Conservation (phyloP, 2,113 vertebrate species). For the Nematolebias whitei region DNA sequence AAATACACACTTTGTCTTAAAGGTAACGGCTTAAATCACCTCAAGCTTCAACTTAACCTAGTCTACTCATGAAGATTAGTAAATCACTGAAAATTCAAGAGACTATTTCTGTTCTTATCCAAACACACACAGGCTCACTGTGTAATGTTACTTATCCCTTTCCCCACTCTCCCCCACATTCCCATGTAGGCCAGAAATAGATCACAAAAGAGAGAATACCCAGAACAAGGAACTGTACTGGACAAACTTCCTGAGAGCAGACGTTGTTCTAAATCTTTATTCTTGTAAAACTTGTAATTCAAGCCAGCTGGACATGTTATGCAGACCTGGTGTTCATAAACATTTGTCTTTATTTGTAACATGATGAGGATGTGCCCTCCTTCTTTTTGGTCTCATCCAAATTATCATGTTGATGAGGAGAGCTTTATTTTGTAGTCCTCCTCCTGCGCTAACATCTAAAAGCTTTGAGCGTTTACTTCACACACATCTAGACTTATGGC, state of each 20-base stretch:
- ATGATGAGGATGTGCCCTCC: slow-evolving; percentile 27
- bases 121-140: slow-evolving; percentile 67
- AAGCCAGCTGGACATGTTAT: slow-evolving; percentile 37
- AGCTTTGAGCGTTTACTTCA: too few relatives aligned
- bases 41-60: slow-evolving; percentile 22
- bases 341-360: slow-evolving; percentile 49
- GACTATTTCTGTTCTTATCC: slow-evolving; percentile 73
- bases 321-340: slow-evolving; percentile 27
- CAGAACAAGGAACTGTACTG: slow-evolving; percentile 61
- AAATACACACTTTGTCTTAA: background rate
- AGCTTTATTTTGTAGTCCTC: too few relatives aligned
- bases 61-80: slow-evolving; percentile 35
- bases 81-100: slow-evolving; percentile 56
- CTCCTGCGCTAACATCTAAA: too few relatives aligned
- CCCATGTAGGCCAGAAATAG: slow-evolving; percentile 74
- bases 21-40: slow-evolving; percentile 6
- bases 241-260: slow-evolving; percentile 49
- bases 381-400: too few relatives aligned
- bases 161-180: slow-evolving; percentile 67
- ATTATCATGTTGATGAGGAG: too few relatives aligned
- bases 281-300: slow-evolving; percentile 49
- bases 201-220: slow-evolving; percentile 65
- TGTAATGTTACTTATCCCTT: slow-evolving; percentile 70
- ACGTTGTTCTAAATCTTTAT: slow-evolving; percentile 46
- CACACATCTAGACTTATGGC: too few relatives aligned